Base-by-base conservation (phyloP, 2,888 invertebrate species). In the Xylophagus ater region DNA sequence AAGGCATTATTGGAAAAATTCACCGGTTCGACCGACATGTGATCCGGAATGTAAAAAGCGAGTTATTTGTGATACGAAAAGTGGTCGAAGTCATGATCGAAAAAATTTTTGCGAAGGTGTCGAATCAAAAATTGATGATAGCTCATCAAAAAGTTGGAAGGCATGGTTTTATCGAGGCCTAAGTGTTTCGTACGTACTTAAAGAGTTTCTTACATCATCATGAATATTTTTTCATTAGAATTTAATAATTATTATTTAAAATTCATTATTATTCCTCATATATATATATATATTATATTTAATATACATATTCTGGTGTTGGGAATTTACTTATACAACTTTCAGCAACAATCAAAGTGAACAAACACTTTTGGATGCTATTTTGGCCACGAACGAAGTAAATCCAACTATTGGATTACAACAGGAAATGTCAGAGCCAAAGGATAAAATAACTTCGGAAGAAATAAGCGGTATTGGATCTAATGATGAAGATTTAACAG, bases 1-100 rank as follows among this genome's bases (percentile, higher is more conserved):
- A 53, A 88, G 88, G 55, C 79, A 86, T 59, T 89, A 89, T 60
- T 86, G 86, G 74, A 89, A 89, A 65, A 87, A 84, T 57, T 88
- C 88, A 41, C 86, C 88, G 0, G 81, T 82, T 1, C 74, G 84
- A 26, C 82, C 87, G 8, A 60, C 69, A 0, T 92, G 90, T 58
- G 84, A 86, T 61, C 78, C 80, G 6, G 85, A 85, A 50, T 92
- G 90, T 54, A 81, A 82, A 46, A 88, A 87, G 62, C 73, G 87
- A 30, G 70, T 88, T 55, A 68, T 90, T 24, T 92, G 90, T 59
- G 89, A 89, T 64, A 73, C 87, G 39, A 76, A 85, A 38, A 88
- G 88, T 12, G 90, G 89, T 0, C 73, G 86, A 33, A 87, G 87
- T 36, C 88, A 89, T 58, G 88, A 87, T 62, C 74, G 87, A 4